A percentile compares a stretch with the other conserved stretches of the same genome.
These are phyloP conservation scores for Malacoraja senta DNA, from an alignment of 2,797 vertebrate genomes.

Conservation along the genomic window DNA sequence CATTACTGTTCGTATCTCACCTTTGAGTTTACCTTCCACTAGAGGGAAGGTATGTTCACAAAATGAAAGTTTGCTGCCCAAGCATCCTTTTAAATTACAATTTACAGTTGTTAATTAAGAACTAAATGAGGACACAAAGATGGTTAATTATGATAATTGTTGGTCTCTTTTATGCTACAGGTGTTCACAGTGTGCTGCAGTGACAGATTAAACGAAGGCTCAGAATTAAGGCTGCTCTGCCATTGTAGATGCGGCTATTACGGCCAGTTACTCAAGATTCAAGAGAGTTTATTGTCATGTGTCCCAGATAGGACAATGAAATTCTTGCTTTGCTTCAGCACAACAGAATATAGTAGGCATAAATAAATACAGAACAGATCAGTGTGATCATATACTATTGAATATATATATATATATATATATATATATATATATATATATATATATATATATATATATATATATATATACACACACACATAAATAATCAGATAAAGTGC, in stretches of 20 bases:
- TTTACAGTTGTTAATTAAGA: conserved; percentile 80
- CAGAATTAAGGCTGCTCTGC: conserved; percentile 54
- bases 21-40: background rate
- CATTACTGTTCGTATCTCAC: too few species aligned
- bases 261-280: conserved; percentile 47
- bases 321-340: too few species aligned
- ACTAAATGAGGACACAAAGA: conserved; percentile 73
- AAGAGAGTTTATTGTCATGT: too few species aligned
- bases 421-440: too few species aligned
- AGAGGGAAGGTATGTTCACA: background rate
- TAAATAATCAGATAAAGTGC: too few species aligned
- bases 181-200: conserved; percentile 73
- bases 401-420: too few species aligned
- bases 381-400: too few species aligned
- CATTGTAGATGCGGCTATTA: conserved; percentile 52
- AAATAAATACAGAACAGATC: too few species aligned
- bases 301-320: too few species aligned
- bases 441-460: too few species aligned
- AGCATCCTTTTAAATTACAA: conserved; percentile 57
- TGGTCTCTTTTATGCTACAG: conserved; percentile 76
- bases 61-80: background rate
- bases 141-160: conserved; percentile 95
- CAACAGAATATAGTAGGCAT: too few species aligned
- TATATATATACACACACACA: too few species aligned
- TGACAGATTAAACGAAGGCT: conserved; percentile 53